Evolutionary conservation across 2,888 invertebrate species (phyloP).

Genomic region (Argyra leucocephala): DNA sequence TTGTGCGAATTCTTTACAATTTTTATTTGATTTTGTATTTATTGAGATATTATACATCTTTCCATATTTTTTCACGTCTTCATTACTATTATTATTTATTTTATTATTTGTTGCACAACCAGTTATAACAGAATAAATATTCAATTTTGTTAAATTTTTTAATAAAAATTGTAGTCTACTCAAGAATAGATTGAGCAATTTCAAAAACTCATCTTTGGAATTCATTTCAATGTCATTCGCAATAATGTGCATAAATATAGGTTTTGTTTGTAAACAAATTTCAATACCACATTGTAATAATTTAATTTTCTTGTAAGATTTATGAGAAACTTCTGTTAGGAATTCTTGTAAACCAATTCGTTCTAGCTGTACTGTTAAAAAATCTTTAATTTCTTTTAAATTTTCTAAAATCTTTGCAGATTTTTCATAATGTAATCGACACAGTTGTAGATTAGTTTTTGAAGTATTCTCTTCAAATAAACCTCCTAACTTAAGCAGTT

Average conservation of each 20-base stretch:
- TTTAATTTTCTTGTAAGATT: conserved; percentile 34
- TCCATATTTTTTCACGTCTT: conserved; percentile 36
- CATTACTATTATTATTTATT: conserved; percentile 6
- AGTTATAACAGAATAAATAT: conserved; percentile 32
- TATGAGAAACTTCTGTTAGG: conserved; percentile 44
- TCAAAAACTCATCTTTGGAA: conserved; percentile 39
- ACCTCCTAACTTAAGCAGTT: conserved; percentile 46
- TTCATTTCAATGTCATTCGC: conserved; percentile 16
- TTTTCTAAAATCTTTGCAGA: conserved; percentile 56
- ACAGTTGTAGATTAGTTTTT: conserved; percentile 54
- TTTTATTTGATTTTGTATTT: conserved; percentile 31
- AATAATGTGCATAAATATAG: conserved; percentile 21
- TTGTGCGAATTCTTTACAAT: conserved; percentile 27
- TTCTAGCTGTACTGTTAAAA: conserved; percentile 62
- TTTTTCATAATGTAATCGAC: conserved; percentile 61
- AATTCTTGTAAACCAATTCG: conserved; percentile 61
- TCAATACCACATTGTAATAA: conserved; percentile 35
- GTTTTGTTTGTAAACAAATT: conserved; percentile 31
- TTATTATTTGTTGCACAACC: neutral
- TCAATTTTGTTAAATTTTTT: conserved; percentile 55
- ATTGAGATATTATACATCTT: conserved; percentile 40
- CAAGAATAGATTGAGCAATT: conserved; percentile 50
- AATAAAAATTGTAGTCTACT: conserved; percentile 58
- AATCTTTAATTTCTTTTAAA: conserved; percentile 58
- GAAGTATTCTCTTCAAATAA: conserved; percentile 39